phyloP scores from a whole-genome alignment of 1,140 invertebrate genomes.

The Drosophila guanche region DNA sequence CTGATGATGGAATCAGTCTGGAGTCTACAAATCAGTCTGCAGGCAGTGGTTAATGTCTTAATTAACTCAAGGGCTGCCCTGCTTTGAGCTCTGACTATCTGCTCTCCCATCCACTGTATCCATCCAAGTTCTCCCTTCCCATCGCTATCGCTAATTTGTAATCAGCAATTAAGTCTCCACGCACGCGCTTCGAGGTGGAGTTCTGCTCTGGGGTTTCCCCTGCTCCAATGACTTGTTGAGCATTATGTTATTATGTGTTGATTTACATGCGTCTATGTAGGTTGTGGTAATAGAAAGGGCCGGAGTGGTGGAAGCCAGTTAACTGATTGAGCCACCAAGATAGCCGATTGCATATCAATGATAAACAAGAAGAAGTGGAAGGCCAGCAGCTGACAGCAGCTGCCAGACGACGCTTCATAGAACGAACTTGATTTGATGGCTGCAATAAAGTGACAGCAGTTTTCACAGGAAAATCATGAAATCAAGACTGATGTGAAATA shows the following conservation, averaged over 20 bases:
- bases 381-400: not conserved
- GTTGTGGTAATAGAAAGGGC: constrained; percentile 44
- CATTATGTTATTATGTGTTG: constrained; percentile 79
- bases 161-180: constrained; percentile 79
- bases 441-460: too few relatives aligned
- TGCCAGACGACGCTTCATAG: not conserved
- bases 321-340: constrained; percentile 43
- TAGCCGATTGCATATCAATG: constrained; percentile 34
- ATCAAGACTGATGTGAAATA: too few relatives aligned
- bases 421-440: not conserved
- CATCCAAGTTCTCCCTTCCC: constrained; percentile 7
- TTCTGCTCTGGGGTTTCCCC: constrained; percentile 6
- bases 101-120: not conserved
- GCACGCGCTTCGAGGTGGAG: constrained; percentile 59
- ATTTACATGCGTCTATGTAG: constrained; percentile 68
- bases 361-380: constrained; percentile 12
- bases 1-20: constrained; percentile 33
- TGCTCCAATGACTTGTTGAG: not conserved
- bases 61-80: constrained; percentile 66
- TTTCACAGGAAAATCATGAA: not conserved
- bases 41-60: constrained; percentile 78
- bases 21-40: constrained; percentile 30
- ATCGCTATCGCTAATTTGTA: constrained; percentile 78
- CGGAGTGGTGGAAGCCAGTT: constrained; percentile 34
- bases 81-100: not conserved